phyloP scores from a whole-genome alignment of 2,888 invertebrate genomes.

The Tenthredo distinguenda region DNA sequence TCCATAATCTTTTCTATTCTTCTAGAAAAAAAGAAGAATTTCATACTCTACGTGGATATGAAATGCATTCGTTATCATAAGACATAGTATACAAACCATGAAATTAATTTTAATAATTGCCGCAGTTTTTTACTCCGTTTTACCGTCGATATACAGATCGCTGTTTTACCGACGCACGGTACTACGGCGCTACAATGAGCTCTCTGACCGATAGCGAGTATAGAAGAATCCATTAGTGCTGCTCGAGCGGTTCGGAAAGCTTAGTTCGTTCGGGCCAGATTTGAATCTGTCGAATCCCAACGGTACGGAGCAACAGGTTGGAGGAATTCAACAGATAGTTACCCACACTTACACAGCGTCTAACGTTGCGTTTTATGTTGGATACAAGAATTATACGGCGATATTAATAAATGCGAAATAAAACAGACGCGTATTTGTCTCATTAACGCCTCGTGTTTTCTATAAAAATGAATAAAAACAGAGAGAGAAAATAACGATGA shows the following conservation, averaged over 20 bases:
- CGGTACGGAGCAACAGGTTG: constrained; percentile 2
- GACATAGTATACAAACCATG: too few relatives aligned
- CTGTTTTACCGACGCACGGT: neutral
- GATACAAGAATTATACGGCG: neutral
- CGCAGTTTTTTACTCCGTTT: neutral
- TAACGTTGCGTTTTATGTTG: neutral
- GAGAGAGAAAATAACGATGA: neutral
- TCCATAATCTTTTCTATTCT: too few relatives aligned
- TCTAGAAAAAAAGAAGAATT: too few relatives aligned
- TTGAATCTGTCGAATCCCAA: neutral
- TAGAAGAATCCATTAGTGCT: neutral
- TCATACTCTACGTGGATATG: too few relatives aligned
- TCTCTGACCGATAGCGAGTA: neutral
- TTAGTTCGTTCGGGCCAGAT: neutral
- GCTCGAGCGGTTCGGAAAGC: neutral
- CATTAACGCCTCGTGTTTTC: neutral
- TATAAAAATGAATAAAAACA: neutral
- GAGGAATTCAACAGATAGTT: neutral
- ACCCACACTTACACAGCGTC: neutral
- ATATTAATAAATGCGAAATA: neutral
- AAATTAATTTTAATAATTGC: neutral
- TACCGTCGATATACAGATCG: neutral
- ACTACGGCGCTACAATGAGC: neutral
- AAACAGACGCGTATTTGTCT: neutral
- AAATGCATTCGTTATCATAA: too few relatives aligned